phyloP scores from a whole-genome alignment of 1,140 invertebrate genomes.

The Arctopsyche grandis region DNA sequence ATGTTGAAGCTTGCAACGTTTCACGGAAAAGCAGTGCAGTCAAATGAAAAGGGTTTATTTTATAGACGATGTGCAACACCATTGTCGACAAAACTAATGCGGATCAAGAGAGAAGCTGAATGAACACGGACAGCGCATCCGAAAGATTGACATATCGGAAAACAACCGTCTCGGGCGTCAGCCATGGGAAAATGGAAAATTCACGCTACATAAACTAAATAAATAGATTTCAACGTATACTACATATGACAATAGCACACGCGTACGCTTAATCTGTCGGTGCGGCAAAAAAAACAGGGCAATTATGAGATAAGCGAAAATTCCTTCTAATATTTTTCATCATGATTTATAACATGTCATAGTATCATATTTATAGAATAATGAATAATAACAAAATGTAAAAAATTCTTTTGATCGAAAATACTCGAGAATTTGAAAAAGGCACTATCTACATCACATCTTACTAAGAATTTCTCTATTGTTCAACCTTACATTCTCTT shows the following conservation, averaged over 20 bases:
- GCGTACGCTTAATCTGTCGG: not conserved
- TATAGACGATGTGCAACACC: not conserved
- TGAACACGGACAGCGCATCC: not conserved
- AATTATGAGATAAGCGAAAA: no score
- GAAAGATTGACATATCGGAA: constrained; percentile 36
- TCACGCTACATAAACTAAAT: not conserved
- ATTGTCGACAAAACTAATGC: constrained; percentile 34
- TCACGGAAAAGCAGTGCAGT: no score
- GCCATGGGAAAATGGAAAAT: constrained; percentile 21
- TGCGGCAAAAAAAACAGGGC: no score
- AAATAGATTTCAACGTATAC: not conserved
- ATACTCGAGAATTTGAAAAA: no score
- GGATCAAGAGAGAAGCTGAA: constrained; percentile 28
- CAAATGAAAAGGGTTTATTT: not conserved
- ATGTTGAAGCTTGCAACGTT: not conserved
- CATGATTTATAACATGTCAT: no score
- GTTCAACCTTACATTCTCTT: no score
- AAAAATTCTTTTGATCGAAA: no score
- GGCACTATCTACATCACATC: no score
- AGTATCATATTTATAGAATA: no score
- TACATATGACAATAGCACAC: not conserved
- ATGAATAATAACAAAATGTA: no score
- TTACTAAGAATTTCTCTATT: no score
- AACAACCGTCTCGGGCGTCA: not conserved
- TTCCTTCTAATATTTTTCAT: no score